A percentile compares a stretch with the other conserved stretches of the same genome.
phyloP scores from a whole-genome alignment of 1,140 invertebrate genomes.

The Trypoxylus dichotomus region DNA sequence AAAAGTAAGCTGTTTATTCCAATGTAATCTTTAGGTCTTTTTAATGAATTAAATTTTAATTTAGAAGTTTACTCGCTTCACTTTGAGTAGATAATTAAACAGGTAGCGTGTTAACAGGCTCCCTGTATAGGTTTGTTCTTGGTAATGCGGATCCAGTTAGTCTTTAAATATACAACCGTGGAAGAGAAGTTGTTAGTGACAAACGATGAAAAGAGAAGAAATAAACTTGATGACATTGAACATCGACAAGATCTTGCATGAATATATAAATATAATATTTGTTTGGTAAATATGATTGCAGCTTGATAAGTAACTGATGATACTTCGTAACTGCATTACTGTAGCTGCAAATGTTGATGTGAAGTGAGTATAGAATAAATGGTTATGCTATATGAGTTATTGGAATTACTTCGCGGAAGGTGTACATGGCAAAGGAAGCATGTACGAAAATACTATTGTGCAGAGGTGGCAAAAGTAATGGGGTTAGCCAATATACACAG shows the following conservation, averaged over 20 bases:
- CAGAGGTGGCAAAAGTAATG: too few species aligned
- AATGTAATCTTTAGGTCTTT: background rate
- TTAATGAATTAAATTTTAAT: conserved; percentile 1
- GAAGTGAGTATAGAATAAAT: too few species aligned
- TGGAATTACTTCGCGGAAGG: too few species aligned
- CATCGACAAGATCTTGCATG: background rate
- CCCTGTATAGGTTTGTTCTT: background rate
- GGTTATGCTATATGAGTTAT: too few species aligned
- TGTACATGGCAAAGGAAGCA: too few species aligned
- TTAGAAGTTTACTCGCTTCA: background rate
- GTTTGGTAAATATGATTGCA: background rate
- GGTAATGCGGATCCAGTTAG: background rate
- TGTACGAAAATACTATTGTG: too few species aligned
- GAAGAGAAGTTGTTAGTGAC: background rate
- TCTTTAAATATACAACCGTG: background rate
- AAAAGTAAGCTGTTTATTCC: too few species aligned
- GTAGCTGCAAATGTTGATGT: too few species aligned
- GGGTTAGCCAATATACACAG: too few species aligned
- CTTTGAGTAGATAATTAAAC: background rate
- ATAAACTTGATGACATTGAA: background rate
- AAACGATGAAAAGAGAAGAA: background rate
- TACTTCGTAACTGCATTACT: background rate
- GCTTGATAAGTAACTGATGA: background rate
- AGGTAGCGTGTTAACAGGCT: background rate
- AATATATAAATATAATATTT: background rate